Evolutionary conservation across 37 sponge, comb jelly and placozoan species (phyloP), one percentile per base, ranked within the genome.

Genomic region (Ephydatia muelleri): DNA sequence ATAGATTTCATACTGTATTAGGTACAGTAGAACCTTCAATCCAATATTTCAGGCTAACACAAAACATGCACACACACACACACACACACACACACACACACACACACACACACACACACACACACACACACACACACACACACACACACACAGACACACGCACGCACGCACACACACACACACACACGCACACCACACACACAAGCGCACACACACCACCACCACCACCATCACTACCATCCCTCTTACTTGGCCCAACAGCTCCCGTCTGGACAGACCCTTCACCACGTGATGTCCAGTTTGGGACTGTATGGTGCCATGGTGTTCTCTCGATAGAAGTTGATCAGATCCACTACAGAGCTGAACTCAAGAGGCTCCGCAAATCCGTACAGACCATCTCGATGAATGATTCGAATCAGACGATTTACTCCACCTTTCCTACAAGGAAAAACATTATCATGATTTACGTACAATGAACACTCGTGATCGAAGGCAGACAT

Each of bases 371-470:
- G 92, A 0, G 97, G 97, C 40, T 96, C 93, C 2, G 94, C 87
- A 72, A 96, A 96, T 23, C 97, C 97, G 79, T 91, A 96, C 39
- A 79, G 72, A 3, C 90, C 89, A 38, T 91, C 88, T 22, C 70
- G 82, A 74, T 83, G 83, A 66, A 89, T 88, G 76, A 96, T 96
- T 75, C 97, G 47, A 49, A 96, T 91, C 3, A 96, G 78, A 38
- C 92, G 77, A 73, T 96, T 93, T 16, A 91, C 93, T 19, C 94
- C 97, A 5, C 87, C 90, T 68, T 91, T 91, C 80, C 97, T 94
- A 73, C 57, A 65, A 12, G 49, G 0, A 30, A 29, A 57, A 48
- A 49, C 28, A 49, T 37, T n/a, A n/a, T n/a, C n/a, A n/a, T n/a
- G n/a, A n/a, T n/a, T n/a, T n/a, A n/a, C n/a, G n/a, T n/a, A n/a